phyloP scores from a whole-genome alignment of 2,888 invertebrate species.

The Sipha maydis region DNA sequence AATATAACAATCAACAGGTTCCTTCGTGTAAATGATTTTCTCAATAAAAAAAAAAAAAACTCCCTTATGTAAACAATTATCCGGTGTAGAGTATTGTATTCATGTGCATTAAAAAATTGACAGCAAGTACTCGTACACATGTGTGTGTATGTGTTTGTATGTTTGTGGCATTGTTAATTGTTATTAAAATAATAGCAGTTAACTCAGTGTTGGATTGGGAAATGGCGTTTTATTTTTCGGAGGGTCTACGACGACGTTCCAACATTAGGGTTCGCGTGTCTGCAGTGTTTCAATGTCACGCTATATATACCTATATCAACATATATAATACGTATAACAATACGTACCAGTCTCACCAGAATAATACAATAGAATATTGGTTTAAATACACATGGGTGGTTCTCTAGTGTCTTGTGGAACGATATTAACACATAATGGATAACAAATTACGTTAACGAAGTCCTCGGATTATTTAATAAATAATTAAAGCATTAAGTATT shows the following conservation, averaged over 20 bases:
- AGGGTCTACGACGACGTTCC: not conserved
- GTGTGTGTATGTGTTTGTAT: no score
- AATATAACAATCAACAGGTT: no score
- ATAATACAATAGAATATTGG: not conserved
- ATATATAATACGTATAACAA: not conserved
- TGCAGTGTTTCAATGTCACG: not conserved
- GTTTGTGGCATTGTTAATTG: no score
- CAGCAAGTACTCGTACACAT: no score
- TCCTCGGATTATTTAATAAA: no score
- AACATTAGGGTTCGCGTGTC: not conserved
- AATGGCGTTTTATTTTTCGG: not conserved
- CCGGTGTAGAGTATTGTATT: no score
- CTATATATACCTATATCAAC: not conserved
- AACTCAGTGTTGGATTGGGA: not conserved
- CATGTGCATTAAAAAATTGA: no score
- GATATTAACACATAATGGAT: not conserved
- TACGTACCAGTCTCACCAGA: not conserved
- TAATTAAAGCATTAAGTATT: no score
- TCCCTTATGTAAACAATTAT: no score
- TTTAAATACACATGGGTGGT: not conserved
- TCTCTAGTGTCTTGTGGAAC: not conserved
- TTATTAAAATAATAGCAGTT: not conserved
- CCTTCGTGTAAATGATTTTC: no score
- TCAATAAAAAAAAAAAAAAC: no score
- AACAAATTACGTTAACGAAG: no score